Conservation (phyloP, 64 coral and sea anemone genomes). For the Cladopsammia gracilis region DNA sequence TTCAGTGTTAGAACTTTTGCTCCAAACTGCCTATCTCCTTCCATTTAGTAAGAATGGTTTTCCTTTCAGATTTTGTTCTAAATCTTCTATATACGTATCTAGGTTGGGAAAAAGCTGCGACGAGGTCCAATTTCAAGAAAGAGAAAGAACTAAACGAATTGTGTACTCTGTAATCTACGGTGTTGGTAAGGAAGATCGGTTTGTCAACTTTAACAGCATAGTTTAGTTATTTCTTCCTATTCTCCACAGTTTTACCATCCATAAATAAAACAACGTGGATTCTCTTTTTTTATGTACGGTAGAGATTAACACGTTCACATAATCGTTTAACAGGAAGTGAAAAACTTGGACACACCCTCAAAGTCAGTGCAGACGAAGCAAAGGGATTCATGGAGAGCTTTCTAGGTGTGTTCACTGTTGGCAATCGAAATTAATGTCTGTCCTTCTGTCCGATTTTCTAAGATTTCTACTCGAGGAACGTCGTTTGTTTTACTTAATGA, state of each 20-base stretch:
- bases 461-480: not conserved
- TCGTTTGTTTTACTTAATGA: no score
- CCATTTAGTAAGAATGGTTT: no score
- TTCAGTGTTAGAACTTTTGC: no score
- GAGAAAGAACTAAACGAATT: slow-evolving; percentile 92
- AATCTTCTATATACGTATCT: not conserved
- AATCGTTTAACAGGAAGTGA: slow-evolving; percentile 60
- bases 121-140: slow-evolving; percentile 66
- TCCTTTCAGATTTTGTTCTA: no score
- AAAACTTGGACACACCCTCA: slow-evolving; percentile 77
- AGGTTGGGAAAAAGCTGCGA: slow-evolving; percentile 73
- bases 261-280: not conserved
- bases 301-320: not conserved
- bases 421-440: not conserved
- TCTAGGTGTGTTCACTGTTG: slow-evolving; percentile 63
- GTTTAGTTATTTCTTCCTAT: not conserved
- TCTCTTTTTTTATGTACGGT: no score
- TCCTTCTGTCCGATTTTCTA: not conserved
- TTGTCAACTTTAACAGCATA: not conserved
- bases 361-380: slow-evolving; percentile 74
- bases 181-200: slow-evolving; percentile 70
- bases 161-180: slow-evolving; percentile 96
- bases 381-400: slow-evolving; percentile 93
- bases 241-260: no score
- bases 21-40: no score